Percentiles rank a stretch among this genome's conserved stretches.
Conservation (phyloP, 2,113 vertebrate genomes). For the Carettochelys insculpta region DNA sequence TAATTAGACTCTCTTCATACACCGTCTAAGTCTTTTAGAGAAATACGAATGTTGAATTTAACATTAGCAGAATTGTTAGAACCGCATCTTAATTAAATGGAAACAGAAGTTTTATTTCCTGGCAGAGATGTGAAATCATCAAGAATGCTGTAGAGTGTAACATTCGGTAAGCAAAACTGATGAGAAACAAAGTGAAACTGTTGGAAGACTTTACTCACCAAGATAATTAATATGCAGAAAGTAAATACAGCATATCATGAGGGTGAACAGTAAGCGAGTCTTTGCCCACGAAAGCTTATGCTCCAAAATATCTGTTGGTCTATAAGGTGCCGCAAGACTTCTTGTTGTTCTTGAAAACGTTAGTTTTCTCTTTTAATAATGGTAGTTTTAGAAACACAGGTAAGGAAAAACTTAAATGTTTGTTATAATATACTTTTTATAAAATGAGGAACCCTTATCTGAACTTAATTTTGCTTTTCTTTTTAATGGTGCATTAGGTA, state of each 20-base stretch:
- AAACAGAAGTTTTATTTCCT: not conserved
- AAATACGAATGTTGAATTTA: not conserved
- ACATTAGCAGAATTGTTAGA: not conserved
- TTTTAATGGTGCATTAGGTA: not conserved
- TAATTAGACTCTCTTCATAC: not conserved
- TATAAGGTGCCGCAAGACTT: too few relatives aligned
- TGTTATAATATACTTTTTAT: not conserved
- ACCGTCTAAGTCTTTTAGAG: not conserved
- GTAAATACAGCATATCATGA: not conserved
- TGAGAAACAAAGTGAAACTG: not conserved
- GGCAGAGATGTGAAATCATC: not conserved
- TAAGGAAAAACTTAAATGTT: not conserved
- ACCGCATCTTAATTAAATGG: not conserved
- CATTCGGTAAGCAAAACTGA: not conserved
- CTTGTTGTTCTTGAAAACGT: too few relatives aligned
- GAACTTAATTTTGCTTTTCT: not conserved
- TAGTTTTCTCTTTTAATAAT: not conserved
- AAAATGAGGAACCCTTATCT: not conserved
- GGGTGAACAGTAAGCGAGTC: not conserved
- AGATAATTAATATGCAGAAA: not conserved
- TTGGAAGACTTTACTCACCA: not conserved
- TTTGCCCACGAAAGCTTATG: too few relatives aligned
- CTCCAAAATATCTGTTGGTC: too few relatives aligned
- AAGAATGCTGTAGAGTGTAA: not conserved
- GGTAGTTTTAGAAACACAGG: not conserved